Conservation (phyloP, 2,113 vertebrate genomes). For the Grammomys dolichurus region DNA sequence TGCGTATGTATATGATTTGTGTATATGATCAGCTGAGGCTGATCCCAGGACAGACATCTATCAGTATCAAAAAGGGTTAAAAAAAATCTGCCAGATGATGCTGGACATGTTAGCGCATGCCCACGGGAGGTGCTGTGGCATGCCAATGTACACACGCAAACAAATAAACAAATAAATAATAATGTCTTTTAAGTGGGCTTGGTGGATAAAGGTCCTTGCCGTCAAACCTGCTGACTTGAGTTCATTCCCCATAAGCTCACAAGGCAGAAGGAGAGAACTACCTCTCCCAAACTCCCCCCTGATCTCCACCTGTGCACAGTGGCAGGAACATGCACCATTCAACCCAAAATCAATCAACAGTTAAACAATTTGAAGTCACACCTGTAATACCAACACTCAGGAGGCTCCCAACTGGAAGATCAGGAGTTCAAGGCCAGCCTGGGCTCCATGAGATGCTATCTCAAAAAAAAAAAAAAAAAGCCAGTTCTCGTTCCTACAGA, state of each 20-base stretch:
- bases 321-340: neutral
- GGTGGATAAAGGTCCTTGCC: neutral
- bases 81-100: neutral
- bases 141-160: neutral
- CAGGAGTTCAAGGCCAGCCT: neutral
- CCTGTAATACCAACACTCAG: neutral
- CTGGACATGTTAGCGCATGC: neutral
- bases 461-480: neutral
- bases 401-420: neutral
- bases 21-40: neutral
- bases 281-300: neutral
- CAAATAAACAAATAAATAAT: neutral
- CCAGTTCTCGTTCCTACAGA: neutral
- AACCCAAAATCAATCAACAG: neutral
- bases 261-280: neutral
- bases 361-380: neutral
- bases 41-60: neutral
- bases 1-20: too few species aligned
- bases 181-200: neutral
- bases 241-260: too few species aligned
- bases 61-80: neutral
- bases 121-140: neutral
- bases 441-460: neutral
- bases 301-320: too few species aligned
- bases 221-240: neutral